phyloP scores from a whole-genome alignment of 2,113 vertebrate species.

The Labeo catla region DNA sequence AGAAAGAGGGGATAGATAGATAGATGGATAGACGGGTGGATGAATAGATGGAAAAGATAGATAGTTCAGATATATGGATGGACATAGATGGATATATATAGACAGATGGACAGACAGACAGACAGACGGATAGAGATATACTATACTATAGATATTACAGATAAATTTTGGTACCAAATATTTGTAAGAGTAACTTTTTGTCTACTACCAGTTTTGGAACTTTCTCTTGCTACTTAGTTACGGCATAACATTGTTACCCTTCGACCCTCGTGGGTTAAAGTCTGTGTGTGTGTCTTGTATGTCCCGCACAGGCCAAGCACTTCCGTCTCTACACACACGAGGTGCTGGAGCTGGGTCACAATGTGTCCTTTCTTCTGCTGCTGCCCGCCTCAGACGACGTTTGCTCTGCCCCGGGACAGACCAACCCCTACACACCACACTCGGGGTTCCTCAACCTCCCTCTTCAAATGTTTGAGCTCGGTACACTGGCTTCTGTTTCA shows the following conservation, averaged over 20 bases:
- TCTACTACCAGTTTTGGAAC: background rate
- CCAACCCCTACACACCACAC: conserved; percentile 93
- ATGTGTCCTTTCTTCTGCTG: conserved; percentile 98
- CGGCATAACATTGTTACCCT: conserved; percentile 45
- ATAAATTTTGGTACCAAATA: background rate
- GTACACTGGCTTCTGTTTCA: conserved; percentile 72
- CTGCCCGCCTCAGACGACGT: conserved; percentile 93
- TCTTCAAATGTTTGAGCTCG: conserved; percentile 99
- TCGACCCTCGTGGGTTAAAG: conserved; percentile 18
- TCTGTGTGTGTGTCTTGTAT: conserved; percentile 76
- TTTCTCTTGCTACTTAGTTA: background rate
- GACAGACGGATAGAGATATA: background rate
- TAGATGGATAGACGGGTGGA: background rate
- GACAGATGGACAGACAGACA: background rate
- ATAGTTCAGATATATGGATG: background rate
- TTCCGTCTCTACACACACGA: conserved; percentile 98
- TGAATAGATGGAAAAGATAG: background rate
- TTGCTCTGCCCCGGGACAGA: conserved; percentile 97
- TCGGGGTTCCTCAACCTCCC: conserved; percentile 97
- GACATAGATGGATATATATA: background rate
- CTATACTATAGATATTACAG: background rate
- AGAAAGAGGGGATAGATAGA: background rate
- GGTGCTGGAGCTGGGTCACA: conserved; percentile 96
- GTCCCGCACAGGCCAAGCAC: conserved; percentile 86
- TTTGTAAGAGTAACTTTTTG: background rate